Conservation (phyloP, 2,888 invertebrate genomes). For the Nephrotoma flavescens region DNA sequence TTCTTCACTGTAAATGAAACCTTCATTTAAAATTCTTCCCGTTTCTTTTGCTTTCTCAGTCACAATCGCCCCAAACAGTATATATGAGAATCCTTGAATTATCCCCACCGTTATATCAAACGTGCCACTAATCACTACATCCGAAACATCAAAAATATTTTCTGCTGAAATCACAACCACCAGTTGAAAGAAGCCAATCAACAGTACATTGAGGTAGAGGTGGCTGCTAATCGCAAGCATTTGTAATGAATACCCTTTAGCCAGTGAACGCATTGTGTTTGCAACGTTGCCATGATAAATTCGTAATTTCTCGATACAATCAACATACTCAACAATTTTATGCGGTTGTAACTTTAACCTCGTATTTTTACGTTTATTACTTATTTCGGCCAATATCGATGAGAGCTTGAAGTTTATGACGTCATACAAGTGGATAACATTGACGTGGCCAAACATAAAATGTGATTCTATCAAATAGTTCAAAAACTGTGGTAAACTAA, state of each 20-base stretch:
- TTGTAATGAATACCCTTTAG: neutral
- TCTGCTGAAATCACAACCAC: neutral
- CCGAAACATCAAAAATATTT: neutral
- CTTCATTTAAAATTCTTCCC: neutral
- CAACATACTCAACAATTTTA: no score
- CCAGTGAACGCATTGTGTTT: neutral
- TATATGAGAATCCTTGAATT: neutral
- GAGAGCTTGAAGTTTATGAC: neutral
- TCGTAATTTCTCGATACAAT: neutral
- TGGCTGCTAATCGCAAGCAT: neutral
- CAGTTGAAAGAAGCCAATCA: neutral
- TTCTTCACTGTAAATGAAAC: neutral
- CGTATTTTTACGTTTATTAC: no score
- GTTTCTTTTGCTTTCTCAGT: neutral
- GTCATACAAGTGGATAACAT: neutral
- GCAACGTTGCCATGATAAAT: neutral
- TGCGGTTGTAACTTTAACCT: no score
- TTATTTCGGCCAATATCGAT: neutral
- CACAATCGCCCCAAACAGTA: neutral
- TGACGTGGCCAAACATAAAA: neutral
- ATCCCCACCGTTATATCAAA: neutral
- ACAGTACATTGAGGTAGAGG: neutral
- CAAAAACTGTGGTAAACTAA: neutral
- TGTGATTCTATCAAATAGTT: neutral
- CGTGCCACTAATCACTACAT: neutral